Conservation (phyloP, 1,140 invertebrate genomes). For the Alviniconcha marisindica region DNA sequence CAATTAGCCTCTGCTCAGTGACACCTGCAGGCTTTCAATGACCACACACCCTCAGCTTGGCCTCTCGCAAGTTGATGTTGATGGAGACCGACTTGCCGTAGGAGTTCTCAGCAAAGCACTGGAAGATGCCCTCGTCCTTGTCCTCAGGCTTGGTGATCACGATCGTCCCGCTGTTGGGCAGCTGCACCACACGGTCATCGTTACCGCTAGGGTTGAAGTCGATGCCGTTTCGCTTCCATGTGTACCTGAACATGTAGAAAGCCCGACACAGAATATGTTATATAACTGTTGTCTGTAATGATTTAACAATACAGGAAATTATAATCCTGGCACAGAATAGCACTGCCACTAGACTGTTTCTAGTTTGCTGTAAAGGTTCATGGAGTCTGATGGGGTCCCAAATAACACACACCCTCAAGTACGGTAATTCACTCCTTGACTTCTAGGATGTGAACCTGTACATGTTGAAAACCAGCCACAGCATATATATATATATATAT, state of each 20-base stretch:
- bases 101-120: conserved; percentile 97
- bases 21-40: no score
- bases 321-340: no score
- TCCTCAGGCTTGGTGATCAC: conserved; percentile 91
- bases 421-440: no score
- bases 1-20: no score
- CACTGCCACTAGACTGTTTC: no score
- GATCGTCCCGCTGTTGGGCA: conserved; percentile 92
- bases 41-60: conserved; percentile 48
- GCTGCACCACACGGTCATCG: conserved; percentile 94
- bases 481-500: no score
- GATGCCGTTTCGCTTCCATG: conserved; percentile 97
- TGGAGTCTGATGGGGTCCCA: no score
- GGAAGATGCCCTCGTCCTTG: conserved; percentile 95
- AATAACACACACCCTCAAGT: no score
- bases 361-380: no score
- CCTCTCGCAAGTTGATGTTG: conserved; percentile 60
- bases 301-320: background rate
- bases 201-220: conserved; percentile 81
- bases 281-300: background rate
- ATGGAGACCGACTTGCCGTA: conserved; percentile 84
- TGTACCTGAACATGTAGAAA: conserved; percentile 80
- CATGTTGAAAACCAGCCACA: no score
- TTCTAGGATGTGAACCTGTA: no score
- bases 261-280: background rate